A percentile compares a stretch with the other conserved stretches of the same genome.
These are phyloP conservation scores for Sapajus apella DNA, from an alignment of 2,113 vertebrate genomes.

Conservation along the genomic window DNA sequence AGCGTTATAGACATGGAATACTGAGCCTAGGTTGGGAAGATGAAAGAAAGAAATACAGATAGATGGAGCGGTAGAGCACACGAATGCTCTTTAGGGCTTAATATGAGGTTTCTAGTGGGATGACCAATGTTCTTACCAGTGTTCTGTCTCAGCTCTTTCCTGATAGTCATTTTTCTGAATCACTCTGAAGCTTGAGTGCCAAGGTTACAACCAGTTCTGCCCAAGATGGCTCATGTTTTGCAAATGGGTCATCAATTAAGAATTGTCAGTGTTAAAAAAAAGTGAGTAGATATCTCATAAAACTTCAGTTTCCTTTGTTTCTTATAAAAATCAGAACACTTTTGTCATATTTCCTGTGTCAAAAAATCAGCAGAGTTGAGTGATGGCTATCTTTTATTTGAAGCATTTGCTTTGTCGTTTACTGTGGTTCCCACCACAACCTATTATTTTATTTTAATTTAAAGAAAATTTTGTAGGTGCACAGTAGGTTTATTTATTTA, in stretches of 20 bases:
- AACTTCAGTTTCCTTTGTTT: background rate
- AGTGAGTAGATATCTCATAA: background rate
- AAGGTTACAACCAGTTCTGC: background rate
- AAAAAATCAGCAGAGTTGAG: background rate
- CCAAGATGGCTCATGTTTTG: background rate
- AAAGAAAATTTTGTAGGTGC: no score
- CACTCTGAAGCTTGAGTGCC: background rate
- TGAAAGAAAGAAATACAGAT: background rate
- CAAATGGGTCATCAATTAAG: background rate
- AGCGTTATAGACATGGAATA: background rate
- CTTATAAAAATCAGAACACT: background rate
- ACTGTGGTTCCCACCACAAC: background rate
- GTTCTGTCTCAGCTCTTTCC: background rate
- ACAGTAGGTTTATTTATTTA: no score
- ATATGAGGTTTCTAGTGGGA: background rate
- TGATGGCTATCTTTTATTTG: background rate
- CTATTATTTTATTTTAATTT: no score
- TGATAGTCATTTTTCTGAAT: background rate
- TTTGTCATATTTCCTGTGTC: background rate
- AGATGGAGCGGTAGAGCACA: background rate
- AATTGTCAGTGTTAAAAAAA: background rate
- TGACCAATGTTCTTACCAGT: background rate
- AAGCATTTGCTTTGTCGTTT: background rate
- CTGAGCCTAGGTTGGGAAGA: background rate
- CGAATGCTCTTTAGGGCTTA: background rate